A percentile compares a stretch with the other conserved stretches of the same genome.
These are phyloP conservation scores for Patella depressa DNA, from an alignment of 2,888 invertebrate species.

Conservation along the genomic window DNA sequence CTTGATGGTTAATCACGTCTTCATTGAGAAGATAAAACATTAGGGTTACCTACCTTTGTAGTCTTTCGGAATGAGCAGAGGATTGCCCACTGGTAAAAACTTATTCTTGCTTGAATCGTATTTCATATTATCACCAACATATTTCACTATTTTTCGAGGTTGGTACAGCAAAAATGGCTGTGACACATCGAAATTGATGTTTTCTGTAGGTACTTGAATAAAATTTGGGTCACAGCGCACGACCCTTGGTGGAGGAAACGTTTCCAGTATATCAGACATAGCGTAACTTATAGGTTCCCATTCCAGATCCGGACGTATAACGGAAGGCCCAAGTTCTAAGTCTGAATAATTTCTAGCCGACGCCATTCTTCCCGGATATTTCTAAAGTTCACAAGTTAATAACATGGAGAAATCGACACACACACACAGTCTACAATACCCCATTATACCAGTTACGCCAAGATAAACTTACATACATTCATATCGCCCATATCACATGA, in stretches of 20 bases:
- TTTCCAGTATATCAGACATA: background rate
- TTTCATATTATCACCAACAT: background rate
- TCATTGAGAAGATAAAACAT: too few relatives aligned
- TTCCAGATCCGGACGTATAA: background rate
- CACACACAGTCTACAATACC: too few relatives aligned
- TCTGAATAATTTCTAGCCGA: background rate
- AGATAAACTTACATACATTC: too few relatives aligned
- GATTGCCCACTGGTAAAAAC: background rate
- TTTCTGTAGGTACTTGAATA: background rate
- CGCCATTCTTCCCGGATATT: background rate
- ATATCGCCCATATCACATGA: too few relatives aligned
- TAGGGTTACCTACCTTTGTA: background rate
- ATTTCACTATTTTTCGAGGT: background rate
- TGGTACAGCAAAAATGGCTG: background rate
- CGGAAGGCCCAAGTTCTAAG: background rate
- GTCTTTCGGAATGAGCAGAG: background rate
- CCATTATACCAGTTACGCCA: too few relatives aligned
- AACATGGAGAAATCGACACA: too few relatives aligned
- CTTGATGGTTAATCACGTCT: too few relatives aligned
- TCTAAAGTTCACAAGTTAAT: too few relatives aligned
- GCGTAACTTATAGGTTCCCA: background rate
- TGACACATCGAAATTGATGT: background rate
- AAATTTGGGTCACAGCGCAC: background rate
- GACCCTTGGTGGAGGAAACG: background rate
- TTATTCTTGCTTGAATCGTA: background rate